Conservation (phyloP, 2,113 vertebrate genomes). For the Naja naja region DNA sequence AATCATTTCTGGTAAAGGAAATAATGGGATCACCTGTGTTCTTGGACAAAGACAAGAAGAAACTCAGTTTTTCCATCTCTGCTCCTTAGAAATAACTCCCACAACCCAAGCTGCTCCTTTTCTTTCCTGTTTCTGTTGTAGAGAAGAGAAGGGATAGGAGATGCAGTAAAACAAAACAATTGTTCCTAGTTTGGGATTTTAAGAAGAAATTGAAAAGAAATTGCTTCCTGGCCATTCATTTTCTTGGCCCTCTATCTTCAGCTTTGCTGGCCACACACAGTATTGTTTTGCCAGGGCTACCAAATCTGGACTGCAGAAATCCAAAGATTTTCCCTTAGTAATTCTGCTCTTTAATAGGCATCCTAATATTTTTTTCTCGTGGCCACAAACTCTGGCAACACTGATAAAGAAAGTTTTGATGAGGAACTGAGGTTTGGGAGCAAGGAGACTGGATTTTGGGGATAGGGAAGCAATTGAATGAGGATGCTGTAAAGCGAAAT, state of each 20-base stretch:
- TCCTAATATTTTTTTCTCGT: background rate
- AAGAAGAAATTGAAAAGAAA: background rate
- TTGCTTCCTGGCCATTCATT: background rate
- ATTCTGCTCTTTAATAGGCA: background rate
- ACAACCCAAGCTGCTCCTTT: too few relatives aligned
- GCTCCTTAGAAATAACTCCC: background rate
- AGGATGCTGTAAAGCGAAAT: background rate
- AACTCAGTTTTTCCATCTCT: background rate
- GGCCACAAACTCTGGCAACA: background rate
- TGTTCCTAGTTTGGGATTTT: background rate
- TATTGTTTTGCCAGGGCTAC: background rate
- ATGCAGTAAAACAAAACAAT: background rate
- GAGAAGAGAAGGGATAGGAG: background rate
- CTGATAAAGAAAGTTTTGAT: background rate
- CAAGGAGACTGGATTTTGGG: too few relatives aligned
- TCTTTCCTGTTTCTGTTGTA: background rate
- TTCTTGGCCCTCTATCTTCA: background rate
- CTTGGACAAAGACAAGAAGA: background rate
- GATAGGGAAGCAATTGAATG: background rate
- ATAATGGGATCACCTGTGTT: background rate
- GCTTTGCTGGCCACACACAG: background rate
- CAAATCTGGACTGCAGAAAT: background rate
- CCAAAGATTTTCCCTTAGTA: background rate
- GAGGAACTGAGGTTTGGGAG: background rate
- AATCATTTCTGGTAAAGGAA: background rate